Conservation (phyloP, 1,140 invertebrate species). For the Drosophila kurseongensis region DNA sequence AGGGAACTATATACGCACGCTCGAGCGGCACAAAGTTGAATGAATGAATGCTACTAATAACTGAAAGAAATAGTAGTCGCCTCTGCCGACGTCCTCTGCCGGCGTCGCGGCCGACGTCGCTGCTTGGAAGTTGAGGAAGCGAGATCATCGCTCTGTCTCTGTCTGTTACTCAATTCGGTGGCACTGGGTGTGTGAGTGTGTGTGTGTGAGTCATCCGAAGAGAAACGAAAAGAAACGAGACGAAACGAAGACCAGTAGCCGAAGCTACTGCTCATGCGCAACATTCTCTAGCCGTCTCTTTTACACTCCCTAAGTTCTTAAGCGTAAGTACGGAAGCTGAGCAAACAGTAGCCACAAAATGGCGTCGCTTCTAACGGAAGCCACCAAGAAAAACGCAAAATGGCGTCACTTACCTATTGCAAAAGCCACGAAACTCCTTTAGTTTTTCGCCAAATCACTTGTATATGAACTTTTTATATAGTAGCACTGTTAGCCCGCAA, state of each 20-base stretch:
- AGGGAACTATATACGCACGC: conserved; percentile 76
- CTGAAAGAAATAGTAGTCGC: conserved; percentile 82
- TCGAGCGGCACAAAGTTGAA: conserved; percentile 82
- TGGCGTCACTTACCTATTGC: conserved; percentile 60
- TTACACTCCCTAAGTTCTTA: conserved; percentile 16
- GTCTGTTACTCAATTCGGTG: conserved; percentile 52
- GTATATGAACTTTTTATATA: conserved; percentile 10
- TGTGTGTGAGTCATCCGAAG: conserved; percentile 72
- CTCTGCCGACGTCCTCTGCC: conserved; percentile 58
- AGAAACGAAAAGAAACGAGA: conserved; percentile 29
- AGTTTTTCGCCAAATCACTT: neutral
- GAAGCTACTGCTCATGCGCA: conserved; percentile 80
- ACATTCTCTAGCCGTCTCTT: conserved; percentile 43
- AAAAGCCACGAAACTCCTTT: conserved; percentile 9
- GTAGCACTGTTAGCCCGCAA: conserved; percentile 17
- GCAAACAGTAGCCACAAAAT: conserved; percentile 71
- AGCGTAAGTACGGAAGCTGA: conserved; percentile 54
- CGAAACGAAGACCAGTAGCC: conserved; percentile 77
- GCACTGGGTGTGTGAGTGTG: conserved; percentile 32
- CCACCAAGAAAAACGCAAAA: conserved; percentile 49
- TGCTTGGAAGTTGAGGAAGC: conserved; percentile 75
- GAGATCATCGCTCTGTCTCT: conserved; percentile 54
- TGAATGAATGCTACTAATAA: conserved; percentile 83
- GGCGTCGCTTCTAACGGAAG: conserved; percentile 56
- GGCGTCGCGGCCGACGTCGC: conserved; percentile 53